Evolutionary conservation across 1,140 invertebrate species (phyloP).

Genomic region (Scaptomyza hsui): DNA sequence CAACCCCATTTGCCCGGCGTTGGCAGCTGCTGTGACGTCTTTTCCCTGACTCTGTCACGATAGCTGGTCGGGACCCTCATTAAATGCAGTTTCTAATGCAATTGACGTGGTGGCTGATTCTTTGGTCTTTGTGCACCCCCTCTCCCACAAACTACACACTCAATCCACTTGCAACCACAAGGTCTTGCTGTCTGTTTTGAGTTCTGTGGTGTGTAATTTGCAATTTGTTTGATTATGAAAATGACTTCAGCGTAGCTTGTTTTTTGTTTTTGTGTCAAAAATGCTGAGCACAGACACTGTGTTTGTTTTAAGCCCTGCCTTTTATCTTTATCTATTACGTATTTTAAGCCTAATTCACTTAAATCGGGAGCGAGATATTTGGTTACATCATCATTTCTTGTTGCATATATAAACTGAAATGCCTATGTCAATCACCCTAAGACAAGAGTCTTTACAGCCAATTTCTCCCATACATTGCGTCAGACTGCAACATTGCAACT

Average conservation of each 20-base stretch:
- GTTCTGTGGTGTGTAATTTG: conserved; percentile 43
- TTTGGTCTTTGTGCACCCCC: neutral
- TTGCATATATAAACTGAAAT: too few species aligned
- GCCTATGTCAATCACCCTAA: too few species aligned
- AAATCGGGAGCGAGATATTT: too few species aligned
- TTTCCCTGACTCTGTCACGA: neutral
- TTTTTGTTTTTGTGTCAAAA: conserved; percentile 29
- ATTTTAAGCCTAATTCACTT: too few species aligned
- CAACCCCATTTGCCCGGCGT: conserved; percentile 59
- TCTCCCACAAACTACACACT: neutral
- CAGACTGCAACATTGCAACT: too few species aligned
- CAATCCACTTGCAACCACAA: too few species aligned
- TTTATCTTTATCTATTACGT: too few species aligned
- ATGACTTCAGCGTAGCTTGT: conserved; percentile 46
- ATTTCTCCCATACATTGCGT: too few species aligned
- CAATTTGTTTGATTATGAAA: conserved; percentile 74
- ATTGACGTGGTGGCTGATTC: conserved; percentile 64
- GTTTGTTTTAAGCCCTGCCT: conserved; percentile 29
- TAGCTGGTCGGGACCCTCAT: conserved; percentile 47
- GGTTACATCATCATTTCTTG: too few species aligned
- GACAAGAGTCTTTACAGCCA: too few species aligned
- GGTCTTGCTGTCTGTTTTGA: conserved; percentile 17
- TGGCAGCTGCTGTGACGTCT: conserved; percentile 20
- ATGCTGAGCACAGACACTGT: conserved; percentile 33
- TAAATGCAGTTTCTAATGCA: conserved; percentile 76